These are phyloP conservation scores for Danio aesculapii DNA, from an alignment of 2,797 vertebrate genomes.

Conservation along the genomic window DNA sequence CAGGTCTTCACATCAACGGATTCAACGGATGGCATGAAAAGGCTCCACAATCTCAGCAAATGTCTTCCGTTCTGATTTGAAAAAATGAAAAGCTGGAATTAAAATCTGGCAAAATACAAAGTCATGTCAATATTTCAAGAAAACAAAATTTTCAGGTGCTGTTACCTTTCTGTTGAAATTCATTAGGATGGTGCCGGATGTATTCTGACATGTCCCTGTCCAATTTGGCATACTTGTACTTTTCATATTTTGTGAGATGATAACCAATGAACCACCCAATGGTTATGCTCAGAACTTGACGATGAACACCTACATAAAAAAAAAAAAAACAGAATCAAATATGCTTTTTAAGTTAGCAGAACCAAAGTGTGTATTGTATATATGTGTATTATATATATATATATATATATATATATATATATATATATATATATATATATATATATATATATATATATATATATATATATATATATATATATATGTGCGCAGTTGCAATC, in stretches of 20 bases:
- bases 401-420: too few species aligned
- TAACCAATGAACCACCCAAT: conserved; percentile 89
- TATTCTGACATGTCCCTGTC: conserved; percentile 88
- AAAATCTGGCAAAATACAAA: neutral
- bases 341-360: neutral
- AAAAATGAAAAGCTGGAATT: conserved; percentile 12
- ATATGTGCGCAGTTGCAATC: too few species aligned
- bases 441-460: too few species aligned
- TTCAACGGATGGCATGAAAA: conserved; percentile 86
- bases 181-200: conserved; percentile 79
- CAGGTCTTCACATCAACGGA: conserved; percentile 20
- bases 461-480: too few species aligned
- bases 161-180: conserved; percentile 81
- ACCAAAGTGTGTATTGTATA: too few species aligned
- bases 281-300: conserved; percentile 81
- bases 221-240: conserved; percentile 78
- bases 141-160: neutral
- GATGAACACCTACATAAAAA: conserved; percentile 82
- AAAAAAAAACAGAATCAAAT: neutral
- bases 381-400: too few species aligned
- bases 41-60: conserved; percentile 84
- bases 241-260: conserved; percentile 78
- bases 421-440: too few species aligned
- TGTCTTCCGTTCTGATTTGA: conserved; percentile 81
- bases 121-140: neutral